Base-by-base conservation (phyloP, 1,140 invertebrate species). In the Diorhabda sublineata region DNA sequence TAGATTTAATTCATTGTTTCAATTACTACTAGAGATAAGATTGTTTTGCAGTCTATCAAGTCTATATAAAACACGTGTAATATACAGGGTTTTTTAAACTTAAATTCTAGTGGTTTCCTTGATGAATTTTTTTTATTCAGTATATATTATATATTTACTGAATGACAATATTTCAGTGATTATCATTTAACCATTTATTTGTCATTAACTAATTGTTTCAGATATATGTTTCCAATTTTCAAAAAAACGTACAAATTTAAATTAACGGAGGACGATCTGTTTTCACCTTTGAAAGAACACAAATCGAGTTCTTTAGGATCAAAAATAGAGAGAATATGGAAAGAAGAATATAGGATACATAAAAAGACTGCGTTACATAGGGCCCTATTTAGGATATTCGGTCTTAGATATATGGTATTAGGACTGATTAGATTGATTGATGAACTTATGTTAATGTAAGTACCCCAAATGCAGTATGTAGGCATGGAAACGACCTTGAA, bases 211-310 rank as follows among this genome's bases (percentile, higher is more conserved):
- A 61, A 70, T 73, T 74, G 59, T 77, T 79, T 9, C 74, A 85
- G 84, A 68, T 84, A 82, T 73, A 81, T 83, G 70, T 80, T 84
- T 77, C 83, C 83, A 43, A 82, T 84, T 71, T 86, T 86, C 73
- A 83, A 77, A 63, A 83, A 81, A 69, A 84, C 83, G 7, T 82
- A 79, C 65, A 85, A 84, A 77, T 76, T 82, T 56, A 83, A 85
- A 61, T 73, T 89, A n/a, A 84, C 83, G 41, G 76, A 86, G 64
- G 81, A 84, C 6, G 87, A 89, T 74, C 75, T 90, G 11, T 89
- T 84, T 79, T 80, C 83, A 67, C 83, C 86, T 9, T 80, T 88
- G 6, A 79, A 82, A 6, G 82, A 82, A 43, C 87, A 89, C 70
- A 79, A 79, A n/a, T 88, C 87, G 0, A 81, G 82, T 8, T 76